Evolutionary conservation across 2,797 vertebrate genomes (phyloP).

Genomic region (Trachurus trachurus): DNA sequence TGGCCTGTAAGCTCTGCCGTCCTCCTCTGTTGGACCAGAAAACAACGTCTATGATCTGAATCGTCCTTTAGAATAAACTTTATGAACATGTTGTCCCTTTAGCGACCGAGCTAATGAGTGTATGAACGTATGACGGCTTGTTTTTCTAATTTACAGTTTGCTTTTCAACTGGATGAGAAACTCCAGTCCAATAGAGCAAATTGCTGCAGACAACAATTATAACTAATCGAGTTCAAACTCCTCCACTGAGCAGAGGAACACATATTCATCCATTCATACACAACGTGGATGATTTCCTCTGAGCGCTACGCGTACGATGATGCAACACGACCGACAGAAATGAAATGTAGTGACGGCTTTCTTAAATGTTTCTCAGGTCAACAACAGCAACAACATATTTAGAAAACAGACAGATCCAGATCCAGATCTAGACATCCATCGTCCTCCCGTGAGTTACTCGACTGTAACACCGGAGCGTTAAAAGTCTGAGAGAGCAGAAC

Average conservation of each 20-base stretch:
- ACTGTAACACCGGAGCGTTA: slow-evolving; percentile 13
- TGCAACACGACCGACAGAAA: background rate
- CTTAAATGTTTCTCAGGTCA: background rate
- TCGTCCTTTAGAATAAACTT: background rate
- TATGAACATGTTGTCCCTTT: too few relatives aligned
- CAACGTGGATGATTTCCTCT: too few relatives aligned
- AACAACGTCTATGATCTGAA: too few relatives aligned
- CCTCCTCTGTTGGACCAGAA: too few relatives aligned
- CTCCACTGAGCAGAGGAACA: background rate
- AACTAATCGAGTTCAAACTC: too few relatives aligned
- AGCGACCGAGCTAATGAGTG: background rate
- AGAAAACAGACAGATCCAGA: background rate
- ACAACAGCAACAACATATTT: background rate
- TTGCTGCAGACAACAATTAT: too few relatives aligned
- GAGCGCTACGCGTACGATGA: background rate
- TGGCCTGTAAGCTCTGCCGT: too few relatives aligned
- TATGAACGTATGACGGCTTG: background rate
- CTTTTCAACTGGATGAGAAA: background rate
- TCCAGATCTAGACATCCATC: background rate
- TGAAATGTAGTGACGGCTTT: background rate
- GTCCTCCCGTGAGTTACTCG: background rate
- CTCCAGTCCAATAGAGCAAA: background rate
- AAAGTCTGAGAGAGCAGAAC: slow-evolving; percentile 21
- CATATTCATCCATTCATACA: too few relatives aligned
- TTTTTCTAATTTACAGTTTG: background rate